Evolutionary conservation across 2,113 vertebrate genomes (phyloP), one percentile per base, ranked within the genome.

Genomic region (Mola mola): DNA sequence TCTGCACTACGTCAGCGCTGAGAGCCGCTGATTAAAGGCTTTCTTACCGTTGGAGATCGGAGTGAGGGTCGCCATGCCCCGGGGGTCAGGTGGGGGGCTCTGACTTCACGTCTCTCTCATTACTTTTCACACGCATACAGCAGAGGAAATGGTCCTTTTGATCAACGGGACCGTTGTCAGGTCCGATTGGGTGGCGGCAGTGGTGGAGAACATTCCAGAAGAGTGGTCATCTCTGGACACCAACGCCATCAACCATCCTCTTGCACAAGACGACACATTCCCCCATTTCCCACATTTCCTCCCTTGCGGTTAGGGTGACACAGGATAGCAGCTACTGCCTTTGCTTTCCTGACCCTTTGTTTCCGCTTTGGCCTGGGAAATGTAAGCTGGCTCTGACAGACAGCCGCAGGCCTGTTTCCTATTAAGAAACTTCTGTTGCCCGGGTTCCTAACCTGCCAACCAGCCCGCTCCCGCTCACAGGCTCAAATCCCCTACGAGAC

Each of bases 11-110:
- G 87, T 94, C 92, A 90, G 59, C 1, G 44, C 3, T 64, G 71
- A 87, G 43, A 47, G 76, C 80, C 66, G 47, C 64, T 93, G 93
- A 94, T 94, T 93, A 92, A 93, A 93, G 87, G 48, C 65, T 75
- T 66, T 62, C 62, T 50, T 86, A 85, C 2, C 37, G 33, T 46
- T 52, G 31, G 62, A 74, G 78, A 79, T 87, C 68, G 79, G 77
- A 90, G 83, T 8, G 71, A 63, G 72, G 67, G 75, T 48, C 68
- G 34, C 55, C 71, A 66, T 72, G 88, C 82, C 86, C 82, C 21
- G 1, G 69, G 87, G 87, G 37, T n/a, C n/a, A 17, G 15, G 37
- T 8, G n/a, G 86, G 82, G 75, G 50, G 76, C 59, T 66, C 78
- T 22, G 44, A 46, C 57, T 46, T 69, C 60, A 57, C 59, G 15